A percentile compares a stretch with the other conserved stretches of the same genome.
Conservation (phyloP, 1,140 invertebrate genomes). For the Bombus turneri region DNA sequence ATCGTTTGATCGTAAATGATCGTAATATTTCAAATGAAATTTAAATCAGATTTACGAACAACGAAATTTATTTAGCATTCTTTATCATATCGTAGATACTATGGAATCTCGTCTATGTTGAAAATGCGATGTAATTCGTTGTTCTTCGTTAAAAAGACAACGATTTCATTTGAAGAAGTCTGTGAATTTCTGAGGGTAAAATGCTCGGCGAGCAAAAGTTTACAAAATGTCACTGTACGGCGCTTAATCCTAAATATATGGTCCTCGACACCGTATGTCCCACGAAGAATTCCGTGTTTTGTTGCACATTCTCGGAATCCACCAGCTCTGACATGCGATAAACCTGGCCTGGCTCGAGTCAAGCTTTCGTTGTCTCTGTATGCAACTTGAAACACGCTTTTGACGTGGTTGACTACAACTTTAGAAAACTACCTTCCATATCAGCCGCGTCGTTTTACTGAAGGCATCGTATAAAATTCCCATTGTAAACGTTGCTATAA, state of each 20-base stretch:
- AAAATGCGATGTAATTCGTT: not conserved
- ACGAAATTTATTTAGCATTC: not conserved
- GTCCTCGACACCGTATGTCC: not conserved
- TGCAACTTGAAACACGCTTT: not conserved
- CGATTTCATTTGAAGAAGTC: not conserved
- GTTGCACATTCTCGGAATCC: constrained; percentile 14
- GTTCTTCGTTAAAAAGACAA: not conserved
- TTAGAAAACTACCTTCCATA: not conserved
- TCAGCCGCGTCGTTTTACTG: not conserved
- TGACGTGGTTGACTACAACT: not conserved
- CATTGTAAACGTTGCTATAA: not conserved
- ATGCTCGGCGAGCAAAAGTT: not conserved
- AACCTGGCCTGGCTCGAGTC: not conserved
- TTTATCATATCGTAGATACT: not conserved
- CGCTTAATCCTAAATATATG: not conserved
- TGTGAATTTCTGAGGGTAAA: not conserved
- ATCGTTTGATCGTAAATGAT: too few species aligned
- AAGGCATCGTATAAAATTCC: constrained; percentile 1
- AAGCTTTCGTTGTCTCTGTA: not conserved
- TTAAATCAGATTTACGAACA: not conserved
- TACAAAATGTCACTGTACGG: not conserved
- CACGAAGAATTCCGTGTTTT: not conserved
- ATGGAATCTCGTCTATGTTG: too few species aligned
- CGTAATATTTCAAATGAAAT: not conserved
- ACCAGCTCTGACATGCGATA: constrained; percentile 10